phyloP scores from a whole-genome alignment of 2,888 invertebrate species.

The Drosophila merina region DNA sequence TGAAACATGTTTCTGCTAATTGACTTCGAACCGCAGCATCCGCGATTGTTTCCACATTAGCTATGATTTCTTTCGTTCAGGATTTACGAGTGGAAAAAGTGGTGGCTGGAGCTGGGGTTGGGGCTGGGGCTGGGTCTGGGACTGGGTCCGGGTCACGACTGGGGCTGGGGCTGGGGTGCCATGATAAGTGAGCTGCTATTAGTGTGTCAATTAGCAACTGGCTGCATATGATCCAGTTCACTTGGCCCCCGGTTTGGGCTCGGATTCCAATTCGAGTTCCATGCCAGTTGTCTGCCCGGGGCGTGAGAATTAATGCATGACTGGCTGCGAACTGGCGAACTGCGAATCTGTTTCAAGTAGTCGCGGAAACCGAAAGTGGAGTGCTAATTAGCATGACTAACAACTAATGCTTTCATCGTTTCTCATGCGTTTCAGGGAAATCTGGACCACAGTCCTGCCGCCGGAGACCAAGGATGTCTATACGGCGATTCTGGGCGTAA shows the following conservation, averaged over 20 bases:
- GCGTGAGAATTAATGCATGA: slow-evolving; percentile 58
- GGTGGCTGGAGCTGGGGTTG: not conserved
- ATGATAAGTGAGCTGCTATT: slow-evolving; percentile 73
- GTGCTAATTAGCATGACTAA: slow-evolving; percentile 56
- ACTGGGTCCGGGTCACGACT: no score
- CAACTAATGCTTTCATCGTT: slow-evolving; percentile 16
- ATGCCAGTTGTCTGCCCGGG: slow-evolving; percentile 31
- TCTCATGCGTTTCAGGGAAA: slow-evolving; percentile 85
- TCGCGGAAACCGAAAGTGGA: slow-evolving; percentile 53
- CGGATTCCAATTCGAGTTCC: not conserved
- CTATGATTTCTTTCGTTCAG: slow-evolving; percentile 62
- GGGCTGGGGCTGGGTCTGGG: not conserved
- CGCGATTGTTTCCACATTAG: slow-evolving; percentile 79
- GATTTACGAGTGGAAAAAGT: slow-evolving; percentile 2
- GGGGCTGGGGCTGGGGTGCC: not conserved
- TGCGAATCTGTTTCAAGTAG: slow-evolving; percentile 47
- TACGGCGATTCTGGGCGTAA: slow-evolving; percentile 90
- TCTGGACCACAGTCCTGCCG: slow-evolving; percentile 87
- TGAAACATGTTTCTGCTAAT: slow-evolving; percentile 70
- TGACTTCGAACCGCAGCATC: slow-evolving; percentile 74
- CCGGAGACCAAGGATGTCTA: slow-evolving; percentile 83
- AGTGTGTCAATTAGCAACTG: slow-evolving; percentile 72
- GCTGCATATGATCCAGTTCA: slow-evolving; percentile 61
- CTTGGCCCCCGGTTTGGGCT: slow-evolving; percentile 15
- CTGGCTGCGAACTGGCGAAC: slow-evolving; percentile 22